phyloP scores from a whole-genome alignment of 2,113 vertebrate genomes.

The Cochlearius cochlearius region DNA sequence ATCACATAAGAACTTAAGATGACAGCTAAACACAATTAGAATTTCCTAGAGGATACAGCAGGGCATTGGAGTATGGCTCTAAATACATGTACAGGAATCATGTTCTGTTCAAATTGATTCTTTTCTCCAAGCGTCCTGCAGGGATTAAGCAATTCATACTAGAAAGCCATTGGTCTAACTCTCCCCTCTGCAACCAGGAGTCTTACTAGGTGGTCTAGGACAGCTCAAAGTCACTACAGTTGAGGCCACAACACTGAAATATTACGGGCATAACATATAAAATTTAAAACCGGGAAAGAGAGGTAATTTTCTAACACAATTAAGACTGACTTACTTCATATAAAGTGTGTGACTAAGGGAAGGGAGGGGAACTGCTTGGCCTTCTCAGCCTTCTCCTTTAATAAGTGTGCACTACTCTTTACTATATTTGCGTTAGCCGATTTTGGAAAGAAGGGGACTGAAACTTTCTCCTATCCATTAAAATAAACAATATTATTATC shows the following conservation, averaged over 20 bases:
- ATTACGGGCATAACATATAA: not conserved
- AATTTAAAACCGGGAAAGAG: not conserved
- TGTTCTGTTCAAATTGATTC: not conserved
- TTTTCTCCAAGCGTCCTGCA: not conserved
- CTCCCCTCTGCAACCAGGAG: not conserved
- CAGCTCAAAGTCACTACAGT: not conserved
- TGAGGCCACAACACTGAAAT: not conserved
- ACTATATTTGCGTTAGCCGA: not conserved
- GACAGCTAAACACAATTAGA: slow-evolving; percentile 44
- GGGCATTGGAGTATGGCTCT: not conserved
- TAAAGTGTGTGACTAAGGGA: not conserved
- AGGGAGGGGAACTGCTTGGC: not conserved
- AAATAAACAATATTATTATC: not conserved
- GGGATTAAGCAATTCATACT: not conserved
- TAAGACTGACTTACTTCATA: not conserved
- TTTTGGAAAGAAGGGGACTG: not conserved
- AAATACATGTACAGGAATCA: not conserved
- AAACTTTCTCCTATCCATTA: not conserved
- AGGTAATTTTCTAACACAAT: not conserved
- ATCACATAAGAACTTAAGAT: slow-evolving; percentile 48
- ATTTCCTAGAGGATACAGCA: slow-evolving; percentile 31
- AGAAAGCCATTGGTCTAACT: not conserved
- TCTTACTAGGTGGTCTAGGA: not conserved
- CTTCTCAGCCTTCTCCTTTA: not conserved
- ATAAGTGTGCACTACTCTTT: not conserved